A percentile compares a stretch with the other conserved stretches of the same genome.
Conservation (phyloP, 2,888 invertebrate genomes). For the Scaptomyza parva region DNA sequence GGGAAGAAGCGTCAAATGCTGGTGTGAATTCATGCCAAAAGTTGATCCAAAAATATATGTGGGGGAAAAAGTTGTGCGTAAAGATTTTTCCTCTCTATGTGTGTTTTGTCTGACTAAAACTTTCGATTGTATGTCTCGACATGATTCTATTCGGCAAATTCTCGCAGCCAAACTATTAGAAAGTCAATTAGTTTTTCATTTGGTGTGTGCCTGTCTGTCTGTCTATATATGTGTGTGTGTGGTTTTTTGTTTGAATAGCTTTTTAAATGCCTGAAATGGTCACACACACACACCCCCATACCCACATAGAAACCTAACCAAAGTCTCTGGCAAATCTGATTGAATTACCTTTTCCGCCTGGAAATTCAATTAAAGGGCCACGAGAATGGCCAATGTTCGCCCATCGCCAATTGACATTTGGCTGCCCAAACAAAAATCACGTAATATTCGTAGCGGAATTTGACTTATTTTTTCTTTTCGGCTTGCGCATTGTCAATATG, state of each 20-base stretch:
- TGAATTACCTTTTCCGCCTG: constrained; percentile 33
- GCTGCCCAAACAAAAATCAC: constrained; percentile 8
- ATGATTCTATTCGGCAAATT: constrained; percentile 49
- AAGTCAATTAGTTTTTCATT: constrained; percentile 68
- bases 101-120: constrained; percentile 43
- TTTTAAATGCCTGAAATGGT: constrained; percentile 10
- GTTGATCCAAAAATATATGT: constrained; percentile 25
- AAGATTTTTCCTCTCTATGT: constrained; percentile 71
- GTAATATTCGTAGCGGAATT: neutral
- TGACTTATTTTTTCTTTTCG: neutral
- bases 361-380: constrained; percentile 27
- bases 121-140: constrained; percentile 53
- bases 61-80: constrained; percentile 26
- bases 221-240: neutral
- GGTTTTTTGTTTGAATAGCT: constrained; percentile 9
- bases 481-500: neutral
- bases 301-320: neutral
- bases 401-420: neutral
- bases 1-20: neutral
- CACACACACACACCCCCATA: neutral
- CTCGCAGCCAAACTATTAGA: constrained; percentile 63
- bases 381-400: neutral
- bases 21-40: constrained; percentile 16
- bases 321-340: constrained; percentile 15
- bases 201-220: neutral